phyloP scores from a whole-genome alignment of 2,888 invertebrate species.

The Catotricha subobsoleta region DNA sequence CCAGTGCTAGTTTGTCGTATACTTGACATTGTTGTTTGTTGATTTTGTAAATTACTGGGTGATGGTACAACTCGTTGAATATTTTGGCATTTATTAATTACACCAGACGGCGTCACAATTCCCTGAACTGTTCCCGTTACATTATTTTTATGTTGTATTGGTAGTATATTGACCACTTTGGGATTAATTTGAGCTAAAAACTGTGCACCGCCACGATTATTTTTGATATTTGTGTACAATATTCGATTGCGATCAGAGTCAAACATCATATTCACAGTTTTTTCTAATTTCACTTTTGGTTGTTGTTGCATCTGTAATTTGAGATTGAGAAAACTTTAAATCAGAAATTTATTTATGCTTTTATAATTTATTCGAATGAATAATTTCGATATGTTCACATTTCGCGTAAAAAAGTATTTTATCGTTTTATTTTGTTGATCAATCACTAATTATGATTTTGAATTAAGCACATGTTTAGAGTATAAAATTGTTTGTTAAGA shows the following conservation, averaged over 20 bases:
- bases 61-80: neutral
- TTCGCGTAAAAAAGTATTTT: no score
- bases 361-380: no score
- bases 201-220: slow-evolving; percentile 8
- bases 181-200: slow-evolving; percentile 9
- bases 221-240: slow-evolving; percentile 23
- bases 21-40: slow-evolving; percentile 5
- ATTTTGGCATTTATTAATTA: neutral
- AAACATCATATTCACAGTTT: slow-evolving; percentile 13
- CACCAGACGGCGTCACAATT: neutral
- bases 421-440: no score
- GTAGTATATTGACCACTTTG: slow-evolving; percentile 11
- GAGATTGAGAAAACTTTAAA: no score
- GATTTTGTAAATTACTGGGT: slow-evolving; percentile 2
- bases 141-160: slow-evolving; percentile 9
- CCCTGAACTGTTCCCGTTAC: slow-evolving; percentile 3
- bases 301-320: slow-evolving; percentile 14
- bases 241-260: slow-evolving; percentile 21
- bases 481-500: no score
- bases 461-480: no score
- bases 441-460: no score
- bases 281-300: no score
- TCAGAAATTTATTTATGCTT: no score
- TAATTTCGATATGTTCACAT: no score
- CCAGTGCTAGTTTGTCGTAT: neutral